Evolutionary conservation across 2,888 invertebrate genomes (phyloP).

Genomic region (Malthinus flaveolus): DNA sequence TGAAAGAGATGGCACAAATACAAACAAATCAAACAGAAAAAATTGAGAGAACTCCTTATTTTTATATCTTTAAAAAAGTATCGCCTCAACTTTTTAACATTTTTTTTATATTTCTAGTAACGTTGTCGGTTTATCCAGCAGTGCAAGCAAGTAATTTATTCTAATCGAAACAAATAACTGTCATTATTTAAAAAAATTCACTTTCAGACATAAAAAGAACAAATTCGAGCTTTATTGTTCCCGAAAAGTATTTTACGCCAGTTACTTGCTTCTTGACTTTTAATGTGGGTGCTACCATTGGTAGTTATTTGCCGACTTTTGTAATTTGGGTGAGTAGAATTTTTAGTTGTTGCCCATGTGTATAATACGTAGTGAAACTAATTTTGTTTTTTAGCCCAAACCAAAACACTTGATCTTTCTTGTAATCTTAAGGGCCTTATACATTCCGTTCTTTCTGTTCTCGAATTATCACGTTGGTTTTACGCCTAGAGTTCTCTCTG

Average conservation of each 20-base stretch:
- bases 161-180: too few species aligned
- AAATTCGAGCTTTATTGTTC: conserved; percentile 60
- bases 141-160: conserved; percentile 70
- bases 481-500: conserved; percentile 65
- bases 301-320: conserved; percentile 83
- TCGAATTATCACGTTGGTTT: conserved; percentile 81
- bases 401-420: conserved; percentile 75
- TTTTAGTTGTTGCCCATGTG: too few species aligned
- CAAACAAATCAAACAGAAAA: conserved; percentile 54
- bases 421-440: conserved; percentile 71
- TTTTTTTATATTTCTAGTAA: conserved; percentile 90
- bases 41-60: conserved; percentile 63
- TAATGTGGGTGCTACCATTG: conserved; percentile 90
- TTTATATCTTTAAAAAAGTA: conserved; percentile 71
- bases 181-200: background rate
- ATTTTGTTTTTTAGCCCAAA: conserved; percentile 67
- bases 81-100: conserved; percentile 87
- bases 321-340: conserved; percentile 70
- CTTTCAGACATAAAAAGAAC: conserved; percentile 60
- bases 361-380: too few species aligned
- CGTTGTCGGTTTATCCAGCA: conserved; percentile 86
- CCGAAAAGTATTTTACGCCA: conserved; percentile 64
- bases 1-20: conserved; percentile 60
- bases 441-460: conserved; percentile 87
- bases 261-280: conserved; percentile 93